A percentile compares a stretch with the other conserved stretches of the same genome.
phyloP scores from a whole-genome alignment of 2,888 invertebrate species.

The Dryobota labecula region DNA sequence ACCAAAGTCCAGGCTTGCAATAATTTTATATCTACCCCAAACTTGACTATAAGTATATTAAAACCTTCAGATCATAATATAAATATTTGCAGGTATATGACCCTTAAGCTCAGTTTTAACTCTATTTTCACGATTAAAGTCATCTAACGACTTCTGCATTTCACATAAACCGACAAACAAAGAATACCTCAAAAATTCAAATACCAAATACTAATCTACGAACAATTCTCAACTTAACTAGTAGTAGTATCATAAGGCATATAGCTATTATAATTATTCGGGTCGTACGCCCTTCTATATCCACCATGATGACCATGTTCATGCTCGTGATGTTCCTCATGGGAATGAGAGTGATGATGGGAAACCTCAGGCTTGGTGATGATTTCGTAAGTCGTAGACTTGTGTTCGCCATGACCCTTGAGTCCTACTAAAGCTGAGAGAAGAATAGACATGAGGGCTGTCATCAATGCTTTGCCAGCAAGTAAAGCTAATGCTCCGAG shows the following conservation, averaged over 20 bases:
- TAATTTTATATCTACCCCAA: not conserved
- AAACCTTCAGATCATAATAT: not conserved
- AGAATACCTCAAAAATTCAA: not conserved
- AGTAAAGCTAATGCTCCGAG: conserved; percentile 93
- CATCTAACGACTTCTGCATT: not conserved
- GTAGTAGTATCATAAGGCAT: conserved; percentile 83
- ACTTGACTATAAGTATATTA: no score
- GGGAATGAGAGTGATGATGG: conserved; percentile 93
- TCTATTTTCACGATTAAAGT: not conserved
- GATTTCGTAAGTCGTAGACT: conserved; percentile 95
- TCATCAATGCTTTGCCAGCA: conserved; percentile 96
- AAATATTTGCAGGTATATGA: not conserved
- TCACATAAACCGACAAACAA: not conserved
- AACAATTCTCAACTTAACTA: conserved; percentile 58
- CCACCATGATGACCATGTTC: conserved; percentile 90
- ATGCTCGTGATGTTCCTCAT: conserved; percentile 91
- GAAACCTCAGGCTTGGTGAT: conserved; percentile 95
- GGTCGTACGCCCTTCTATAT: conserved; percentile 89
- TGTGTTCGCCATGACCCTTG: conserved; percentile 93
- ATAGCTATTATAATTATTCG: conserved; percentile 82
- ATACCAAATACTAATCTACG: conserved; percentile 16
- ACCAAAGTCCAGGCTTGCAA: not conserved
- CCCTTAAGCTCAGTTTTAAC: no score
- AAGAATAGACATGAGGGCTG: conserved; percentile 94
- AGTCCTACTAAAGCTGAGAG: conserved; percentile 94